Conservation (phyloP, 2,888 invertebrate species). For the Trichopoda pennipes region DNA sequence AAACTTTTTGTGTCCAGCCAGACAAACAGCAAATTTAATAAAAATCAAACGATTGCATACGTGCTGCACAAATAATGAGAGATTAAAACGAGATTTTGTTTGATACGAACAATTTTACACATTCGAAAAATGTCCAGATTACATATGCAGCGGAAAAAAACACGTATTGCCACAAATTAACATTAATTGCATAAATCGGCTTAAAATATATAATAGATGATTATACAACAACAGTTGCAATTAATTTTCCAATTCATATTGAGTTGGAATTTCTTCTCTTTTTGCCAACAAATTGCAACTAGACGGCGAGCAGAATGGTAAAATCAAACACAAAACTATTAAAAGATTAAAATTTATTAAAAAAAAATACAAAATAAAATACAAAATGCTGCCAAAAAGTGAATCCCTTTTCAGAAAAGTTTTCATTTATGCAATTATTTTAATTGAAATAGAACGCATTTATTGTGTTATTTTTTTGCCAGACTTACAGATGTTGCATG, state of each 20-base stretch:
- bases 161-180: slow-evolving; percentile 69
- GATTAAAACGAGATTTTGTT: slow-evolving; percentile 57
- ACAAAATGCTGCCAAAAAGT: not conserved
- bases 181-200: slow-evolving; percentile 78
- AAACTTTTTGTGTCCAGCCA: slow-evolving; percentile 20
- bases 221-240: slow-evolving; percentile 38
- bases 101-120: slow-evolving; percentile 37
- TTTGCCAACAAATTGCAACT: slow-evolving; percentile 25
- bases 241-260: slow-evolving; percentile 12
- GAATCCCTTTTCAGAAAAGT: slow-evolving; percentile 35
- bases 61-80: slow-evolving; percentile 49
- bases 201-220: slow-evolving; percentile 71
- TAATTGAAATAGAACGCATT: slow-evolving; percentile 27
- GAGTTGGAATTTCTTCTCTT: slow-evolving; percentile 2
- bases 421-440: slow-evolving; percentile 22
- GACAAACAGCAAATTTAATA: slow-evolving; percentile 26
- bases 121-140: slow-evolving; percentile 20
- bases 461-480: not conserved
- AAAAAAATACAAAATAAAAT: not conserved
- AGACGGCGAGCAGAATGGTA: slow-evolving; percentile 15
- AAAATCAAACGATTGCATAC: slow-evolving; percentile 36
- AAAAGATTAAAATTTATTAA: slow-evolving; percentile 29
- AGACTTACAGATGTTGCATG: slow-evolving; percentile 33
- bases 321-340: slow-evolving; percentile 48
- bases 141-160: slow-evolving; percentile 50